Evolutionary conservation across 1,140 invertebrate species (phyloP).

Genomic region (Orius insidiosus): DNA sequence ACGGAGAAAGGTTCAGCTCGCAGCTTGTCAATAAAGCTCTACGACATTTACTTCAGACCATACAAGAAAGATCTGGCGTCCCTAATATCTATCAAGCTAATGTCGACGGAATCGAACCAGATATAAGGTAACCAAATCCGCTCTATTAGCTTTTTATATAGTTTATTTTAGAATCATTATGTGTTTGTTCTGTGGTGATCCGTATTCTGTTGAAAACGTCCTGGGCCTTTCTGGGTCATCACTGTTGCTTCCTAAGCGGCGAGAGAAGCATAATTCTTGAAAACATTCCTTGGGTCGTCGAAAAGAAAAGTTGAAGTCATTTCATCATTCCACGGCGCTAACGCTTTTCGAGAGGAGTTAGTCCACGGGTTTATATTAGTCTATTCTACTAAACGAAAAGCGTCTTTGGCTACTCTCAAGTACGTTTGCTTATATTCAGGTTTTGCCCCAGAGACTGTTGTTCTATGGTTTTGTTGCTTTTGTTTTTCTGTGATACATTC

Average conservation of each 20-base stretch:
- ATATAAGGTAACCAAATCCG: constrained; percentile 78
- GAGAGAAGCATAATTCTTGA: constrained; percentile 78
- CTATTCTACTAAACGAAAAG: constrained; percentile 88
- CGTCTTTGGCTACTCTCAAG: constrained; percentile 83
- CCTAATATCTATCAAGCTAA: constrained; percentile 53
- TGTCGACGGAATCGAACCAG: constrained; percentile 64
- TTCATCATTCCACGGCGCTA: constrained; percentile 88
- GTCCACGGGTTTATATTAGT: constrained; percentile 93
- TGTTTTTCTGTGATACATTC: no score
- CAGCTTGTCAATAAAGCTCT: constrained; percentile 51
- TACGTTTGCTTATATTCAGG: constrained; percentile 31
- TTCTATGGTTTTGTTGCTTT: no score
- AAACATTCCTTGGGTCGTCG: constrained; percentile 74
- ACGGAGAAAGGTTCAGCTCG: constrained; percentile 34
- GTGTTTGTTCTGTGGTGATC: constrained; percentile 96
- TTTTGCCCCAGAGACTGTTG: no score
- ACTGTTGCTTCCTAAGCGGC: constrained; percentile 69
- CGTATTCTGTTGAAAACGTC: constrained; percentile 77
- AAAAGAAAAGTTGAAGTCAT: constrained; percentile 82
- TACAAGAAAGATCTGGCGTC: constrained; percentile 51
- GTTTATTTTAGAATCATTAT: constrained; percentile 61
- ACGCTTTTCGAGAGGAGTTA: constrained; percentile 77
- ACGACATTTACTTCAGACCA: constrained; percentile 53
- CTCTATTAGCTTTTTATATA: no score
- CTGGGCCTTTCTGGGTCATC: constrained; percentile 75